These are phyloP conservation scores for Colostygia pectinataria DNA, from an alignment of 2,888 invertebrate genomes.

Conservation along the genomic window DNA sequence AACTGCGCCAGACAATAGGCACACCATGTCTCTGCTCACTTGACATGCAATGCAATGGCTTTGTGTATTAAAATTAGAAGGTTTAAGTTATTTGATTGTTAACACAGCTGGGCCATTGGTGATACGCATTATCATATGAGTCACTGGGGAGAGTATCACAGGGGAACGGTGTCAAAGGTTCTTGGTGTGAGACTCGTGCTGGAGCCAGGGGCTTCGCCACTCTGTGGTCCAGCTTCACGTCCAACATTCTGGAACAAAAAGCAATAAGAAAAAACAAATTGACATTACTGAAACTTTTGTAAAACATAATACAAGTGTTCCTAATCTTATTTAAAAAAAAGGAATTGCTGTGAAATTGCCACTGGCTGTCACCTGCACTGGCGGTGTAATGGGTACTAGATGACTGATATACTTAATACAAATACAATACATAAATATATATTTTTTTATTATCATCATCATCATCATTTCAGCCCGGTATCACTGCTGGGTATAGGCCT, in stretches of 20 bases:
- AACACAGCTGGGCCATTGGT: conserved; percentile 15
- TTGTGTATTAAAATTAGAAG: conserved; percentile 16
- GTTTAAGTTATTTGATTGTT: conserved; percentile 22
- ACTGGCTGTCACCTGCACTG: no score
- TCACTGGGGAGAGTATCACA: conserved; percentile 69
- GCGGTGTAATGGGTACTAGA: no score
- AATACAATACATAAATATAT: no score
- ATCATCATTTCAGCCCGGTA: no score
- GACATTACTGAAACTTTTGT: no score
- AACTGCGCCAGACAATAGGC: conserved; percentile 12
- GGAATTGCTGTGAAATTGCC: no score
- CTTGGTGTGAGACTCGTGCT: conserved; percentile 74
- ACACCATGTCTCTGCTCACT: conserved; percentile 14
- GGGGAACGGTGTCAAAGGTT: conserved; percentile 71
- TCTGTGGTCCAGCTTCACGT: conserved; percentile 82
- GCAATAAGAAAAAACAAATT: background rate
- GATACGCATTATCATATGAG: conserved; percentile 66
- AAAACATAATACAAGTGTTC: no score
- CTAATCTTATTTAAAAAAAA: no score
- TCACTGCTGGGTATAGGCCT: no score
- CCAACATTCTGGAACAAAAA: conserved; percentile 68
- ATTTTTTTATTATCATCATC: no score
- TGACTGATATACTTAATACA: no score
- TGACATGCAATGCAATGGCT: conserved; percentile 11
- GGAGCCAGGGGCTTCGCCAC: conserved; percentile 85